Conservation (phyloP, 2,113 vertebrate genomes). For the Epinephelus lanceolatus region DNA sequence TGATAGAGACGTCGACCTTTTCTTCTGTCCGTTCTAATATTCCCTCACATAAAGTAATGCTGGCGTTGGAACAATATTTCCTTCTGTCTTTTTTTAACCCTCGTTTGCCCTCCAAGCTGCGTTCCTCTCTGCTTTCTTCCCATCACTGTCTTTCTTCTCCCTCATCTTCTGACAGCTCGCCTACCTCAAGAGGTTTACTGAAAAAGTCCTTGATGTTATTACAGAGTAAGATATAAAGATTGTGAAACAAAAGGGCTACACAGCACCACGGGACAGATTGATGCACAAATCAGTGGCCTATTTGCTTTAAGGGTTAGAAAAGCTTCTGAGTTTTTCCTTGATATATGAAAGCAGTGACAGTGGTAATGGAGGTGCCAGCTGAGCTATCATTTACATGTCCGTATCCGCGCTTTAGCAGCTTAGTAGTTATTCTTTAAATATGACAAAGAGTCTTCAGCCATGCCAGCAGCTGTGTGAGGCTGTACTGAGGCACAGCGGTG, state of each 20-base stretch:
- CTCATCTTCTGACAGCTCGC: constrained; percentile 2
- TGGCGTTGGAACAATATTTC: neutral
- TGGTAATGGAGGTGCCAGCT: neutral
- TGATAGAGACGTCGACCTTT: neutral
- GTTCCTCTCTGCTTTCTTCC: constrained; percentile 7
- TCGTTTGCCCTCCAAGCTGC: constrained; percentile 12
- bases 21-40: constrained; percentile 9
- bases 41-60: neutral
- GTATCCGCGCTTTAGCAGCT: neutral
- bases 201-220: constrained; percentile 35
- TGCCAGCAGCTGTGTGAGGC: neutral
- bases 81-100: constrained; percentile 6
- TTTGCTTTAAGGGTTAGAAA: constrained; percentile 34
- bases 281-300: constrained; percentile 21
- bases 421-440: neutral
- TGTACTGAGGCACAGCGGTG: neutral
- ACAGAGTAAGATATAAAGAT: constrained; percentile 19
- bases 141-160: constrained; percentile 7
- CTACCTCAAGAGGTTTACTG: constrained; percentile 29
- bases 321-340: neutral
- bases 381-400: constrained; percentile 5
- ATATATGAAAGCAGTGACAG: constrained; percentile 7
- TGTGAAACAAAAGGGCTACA: constrained; percentile 14
- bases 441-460: neutral
- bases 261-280: constrained; percentile 7